Percentiles rank a stretch among this genome's conserved stretches.
Evolutionary conservation across 2,888 invertebrate species (phyloP).

Genomic region (Dolomedes plantarius): DNA sequence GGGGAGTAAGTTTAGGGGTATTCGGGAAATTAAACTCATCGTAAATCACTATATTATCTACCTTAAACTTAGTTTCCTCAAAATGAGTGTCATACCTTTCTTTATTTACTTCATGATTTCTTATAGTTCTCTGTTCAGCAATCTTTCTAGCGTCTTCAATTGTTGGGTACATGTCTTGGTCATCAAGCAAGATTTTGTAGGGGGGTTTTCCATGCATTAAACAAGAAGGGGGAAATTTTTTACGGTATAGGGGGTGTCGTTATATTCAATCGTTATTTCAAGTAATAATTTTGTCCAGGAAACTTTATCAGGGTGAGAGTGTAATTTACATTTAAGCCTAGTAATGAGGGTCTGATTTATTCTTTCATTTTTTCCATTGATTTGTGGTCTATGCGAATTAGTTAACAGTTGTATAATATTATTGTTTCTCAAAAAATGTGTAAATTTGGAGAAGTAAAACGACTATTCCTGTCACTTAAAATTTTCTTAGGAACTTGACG

Average conservation of each 20-base stretch:
- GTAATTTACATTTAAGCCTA: not conserved
- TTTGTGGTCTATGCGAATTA: not conserved
- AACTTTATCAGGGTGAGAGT: not conserved
- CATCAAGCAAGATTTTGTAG: not conserved
- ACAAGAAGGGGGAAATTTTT: not conserved
- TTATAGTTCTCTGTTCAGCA: too few species aligned
- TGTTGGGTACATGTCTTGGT: too few species aligned
- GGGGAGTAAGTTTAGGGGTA: too few species aligned
- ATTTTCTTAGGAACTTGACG: not conserved
- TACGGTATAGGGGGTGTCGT: not conserved
- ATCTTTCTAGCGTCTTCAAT: slow-evolving; percentile 15
- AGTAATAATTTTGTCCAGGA: not conserved
- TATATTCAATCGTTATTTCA: not conserved
- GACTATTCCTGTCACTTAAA: not conserved
- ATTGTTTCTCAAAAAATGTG: too few species aligned
- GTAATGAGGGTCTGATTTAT: not conserved
- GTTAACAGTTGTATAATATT: too few species aligned
- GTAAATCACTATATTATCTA: too few species aligned
- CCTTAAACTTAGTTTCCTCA: not conserved
- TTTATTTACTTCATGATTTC: too few species aligned
- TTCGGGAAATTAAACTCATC: too few species aligned
- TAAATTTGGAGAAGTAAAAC: not conserved
- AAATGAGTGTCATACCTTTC: too few species aligned
- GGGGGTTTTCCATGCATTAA: slow-evolving; percentile 7
- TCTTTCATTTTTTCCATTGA: not conserved